Percentiles rank a stretch among this genome's conserved stretches.
Conservation (phyloP, 2,113 vertebrate species). For the Nicator chloris region DNA sequence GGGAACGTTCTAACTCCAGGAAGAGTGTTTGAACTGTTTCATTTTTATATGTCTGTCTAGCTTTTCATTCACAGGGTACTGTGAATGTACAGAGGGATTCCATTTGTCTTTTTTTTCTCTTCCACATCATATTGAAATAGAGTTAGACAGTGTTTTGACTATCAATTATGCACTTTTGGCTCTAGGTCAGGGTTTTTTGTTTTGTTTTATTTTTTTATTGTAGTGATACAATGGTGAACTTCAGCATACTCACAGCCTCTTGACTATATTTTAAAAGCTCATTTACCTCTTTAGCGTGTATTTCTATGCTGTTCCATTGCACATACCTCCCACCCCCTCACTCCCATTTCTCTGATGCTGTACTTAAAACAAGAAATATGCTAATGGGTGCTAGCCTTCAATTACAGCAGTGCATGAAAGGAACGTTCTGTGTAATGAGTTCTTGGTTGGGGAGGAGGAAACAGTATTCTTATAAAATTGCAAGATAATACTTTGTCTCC, state of each 20-base stretch:
- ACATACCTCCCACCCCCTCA: background rate
- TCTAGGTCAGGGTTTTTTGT: background rate
- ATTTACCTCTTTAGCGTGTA: background rate
- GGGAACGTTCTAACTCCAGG: background rate
- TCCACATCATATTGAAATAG: background rate
- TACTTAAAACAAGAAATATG: background rate
- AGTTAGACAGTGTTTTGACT: background rate
- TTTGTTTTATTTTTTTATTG: background rate
- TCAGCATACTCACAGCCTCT: background rate
- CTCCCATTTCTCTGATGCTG: background rate
- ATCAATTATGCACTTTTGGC: background rate
- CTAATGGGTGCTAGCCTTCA: background rate
- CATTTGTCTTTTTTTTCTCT: no score
- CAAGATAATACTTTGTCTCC: background rate
- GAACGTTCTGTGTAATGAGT: background rate
- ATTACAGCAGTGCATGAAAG: background rate
- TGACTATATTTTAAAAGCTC: conserved; percentile 13
- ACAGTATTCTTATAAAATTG: background rate
- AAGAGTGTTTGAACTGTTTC: background rate
- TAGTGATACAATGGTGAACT: background rate
- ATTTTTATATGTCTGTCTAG: background rate
- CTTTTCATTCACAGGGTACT: background rate
- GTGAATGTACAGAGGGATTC: background rate
- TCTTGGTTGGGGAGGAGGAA: background rate
- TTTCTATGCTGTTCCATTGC: background rate